Evolutionary conservation across 2,797 vertebrate species (phyloP).

Genomic region (Onychomys leucogaster): DNA sequence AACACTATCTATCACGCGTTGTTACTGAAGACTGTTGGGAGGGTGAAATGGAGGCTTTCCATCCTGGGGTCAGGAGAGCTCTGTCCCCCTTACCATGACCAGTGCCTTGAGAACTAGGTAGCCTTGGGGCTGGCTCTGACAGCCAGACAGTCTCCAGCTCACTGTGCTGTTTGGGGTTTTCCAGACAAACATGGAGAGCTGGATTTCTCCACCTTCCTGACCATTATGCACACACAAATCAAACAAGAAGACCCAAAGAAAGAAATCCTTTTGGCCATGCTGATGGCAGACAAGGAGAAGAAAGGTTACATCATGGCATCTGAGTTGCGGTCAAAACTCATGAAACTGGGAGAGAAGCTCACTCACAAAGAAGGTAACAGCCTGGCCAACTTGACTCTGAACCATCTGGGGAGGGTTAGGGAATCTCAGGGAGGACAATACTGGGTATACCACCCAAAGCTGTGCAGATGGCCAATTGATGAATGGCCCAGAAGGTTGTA

Average conservation of each 20-base stretch:
- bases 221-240: constrained; percentile 95
- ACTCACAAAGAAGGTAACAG: constrained; percentile 93
- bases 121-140: not conserved
- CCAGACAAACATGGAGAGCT: constrained; percentile 91
- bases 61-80: not conserved
- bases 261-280: constrained; percentile 95
- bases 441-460: not conserved
- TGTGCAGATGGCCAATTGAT: fast-evolving
- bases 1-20: not conserved
- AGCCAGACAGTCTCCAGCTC: not conserved
- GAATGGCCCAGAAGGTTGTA: not conserved
- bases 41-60: not conserved
- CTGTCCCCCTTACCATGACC: not conserved
- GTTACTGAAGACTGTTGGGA: not conserved
- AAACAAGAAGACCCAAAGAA: constrained; percentile 95
- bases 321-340: constrained; percentile 95
- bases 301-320: constrained; percentile 91
- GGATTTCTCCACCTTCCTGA: constrained; percentile 97
- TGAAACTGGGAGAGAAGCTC: constrained; percentile 94
- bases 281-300: constrained; percentile 95
- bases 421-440: not conserved
- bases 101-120: not conserved
- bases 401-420: not conserved
- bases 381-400: not conserved
- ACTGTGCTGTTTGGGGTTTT: constrained; percentile 13